Evolutionary conservation across 2,113 vertebrate species (phyloP), one percentile per base, ranked within the genome.

Genomic region (Aplodontia rufa): DNA sequence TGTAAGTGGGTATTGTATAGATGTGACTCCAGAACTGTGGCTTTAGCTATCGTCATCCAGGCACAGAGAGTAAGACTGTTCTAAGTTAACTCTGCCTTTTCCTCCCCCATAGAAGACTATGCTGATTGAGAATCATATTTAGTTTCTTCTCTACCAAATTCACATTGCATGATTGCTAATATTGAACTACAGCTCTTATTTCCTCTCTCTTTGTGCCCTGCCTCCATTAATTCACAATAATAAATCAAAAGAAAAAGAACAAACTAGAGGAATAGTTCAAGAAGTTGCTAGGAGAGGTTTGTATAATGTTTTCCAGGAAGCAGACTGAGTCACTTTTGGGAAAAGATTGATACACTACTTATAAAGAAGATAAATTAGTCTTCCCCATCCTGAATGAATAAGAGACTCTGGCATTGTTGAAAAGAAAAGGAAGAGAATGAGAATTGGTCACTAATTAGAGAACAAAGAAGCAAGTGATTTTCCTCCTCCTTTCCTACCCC

Each of bases 301-400:
- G 88, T 60, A 83, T 93, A 80, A 87, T 91, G 79, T 79, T 91
- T 95, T 93, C 68, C 72, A 90, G 60, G 91, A 95, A 92, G 53
- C n/a, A 90, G 26, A n/a, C 68, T 74, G 32, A 35, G 47, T 85
- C 72, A 58, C 47, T 96, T 83, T 90, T 42, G 71, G 91, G 69
- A 51, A 90, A 85, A 94, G 40, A 90, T 3, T 40, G 16, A 60
- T 69, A 51, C 60, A 40, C 42, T 87, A 28, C 45, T 91, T 49
- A 1, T 68, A 51, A 62, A 55, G 68, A 85, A 93, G 90, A 91
- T 75, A 32, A 47, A 17, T 84, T 84, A 60, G 32, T 93, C 14
- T 87, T 53, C 6, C 32, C 17, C 22, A 26, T 86, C 13, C 32
- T 83, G 90, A 84, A 68, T 66, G 75, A 91, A 5, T 17, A 72